Conservation (phyloP, 2,888 invertebrate species). For the Theretra japonica region DNA sequence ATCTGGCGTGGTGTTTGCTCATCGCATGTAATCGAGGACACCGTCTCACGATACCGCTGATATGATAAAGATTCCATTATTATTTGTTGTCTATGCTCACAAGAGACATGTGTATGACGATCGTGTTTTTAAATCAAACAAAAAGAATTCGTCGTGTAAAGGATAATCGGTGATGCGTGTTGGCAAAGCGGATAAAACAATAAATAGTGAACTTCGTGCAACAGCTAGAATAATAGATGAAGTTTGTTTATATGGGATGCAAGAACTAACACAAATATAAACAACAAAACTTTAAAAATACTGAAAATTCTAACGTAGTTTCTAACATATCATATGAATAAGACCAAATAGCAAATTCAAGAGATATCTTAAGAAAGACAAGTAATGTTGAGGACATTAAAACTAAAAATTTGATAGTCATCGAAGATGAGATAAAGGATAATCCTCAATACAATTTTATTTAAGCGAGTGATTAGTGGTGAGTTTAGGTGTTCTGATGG, state of each 20-base stretch:
- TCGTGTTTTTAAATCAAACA: slow-evolving; percentile 6
- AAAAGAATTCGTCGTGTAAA: neutral
- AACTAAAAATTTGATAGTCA: too few relatives aligned
- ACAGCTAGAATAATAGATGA: neutral
- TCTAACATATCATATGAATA: too few relatives aligned
- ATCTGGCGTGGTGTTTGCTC: slow-evolving; percentile 30
- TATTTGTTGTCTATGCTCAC: slow-evolving; percentile 25
- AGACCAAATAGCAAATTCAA: too few relatives aligned
- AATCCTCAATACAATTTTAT: too few relatives aligned
- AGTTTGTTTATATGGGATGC: neutral
- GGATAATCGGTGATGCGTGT: neutral
- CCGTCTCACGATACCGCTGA: slow-evolving; percentile 33
- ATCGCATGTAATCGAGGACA: slow-evolving; percentile 41
- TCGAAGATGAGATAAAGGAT: too few relatives aligned
- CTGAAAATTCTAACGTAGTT: neutral
- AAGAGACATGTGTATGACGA: neutral
- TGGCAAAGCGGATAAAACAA: neutral
- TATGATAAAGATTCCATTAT: slow-evolving; percentile 28
- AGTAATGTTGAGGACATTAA: too few relatives aligned
- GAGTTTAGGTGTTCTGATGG: too few relatives aligned
- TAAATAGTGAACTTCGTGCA: neutral
- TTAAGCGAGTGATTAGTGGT: too few relatives aligned
- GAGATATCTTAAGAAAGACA: too few relatives aligned
- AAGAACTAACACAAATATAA: neutral
- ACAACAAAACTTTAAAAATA: neutral